Conservation (phyloP, 2,797 vertebrate species). For the Bradypodion ventrale region DNA sequence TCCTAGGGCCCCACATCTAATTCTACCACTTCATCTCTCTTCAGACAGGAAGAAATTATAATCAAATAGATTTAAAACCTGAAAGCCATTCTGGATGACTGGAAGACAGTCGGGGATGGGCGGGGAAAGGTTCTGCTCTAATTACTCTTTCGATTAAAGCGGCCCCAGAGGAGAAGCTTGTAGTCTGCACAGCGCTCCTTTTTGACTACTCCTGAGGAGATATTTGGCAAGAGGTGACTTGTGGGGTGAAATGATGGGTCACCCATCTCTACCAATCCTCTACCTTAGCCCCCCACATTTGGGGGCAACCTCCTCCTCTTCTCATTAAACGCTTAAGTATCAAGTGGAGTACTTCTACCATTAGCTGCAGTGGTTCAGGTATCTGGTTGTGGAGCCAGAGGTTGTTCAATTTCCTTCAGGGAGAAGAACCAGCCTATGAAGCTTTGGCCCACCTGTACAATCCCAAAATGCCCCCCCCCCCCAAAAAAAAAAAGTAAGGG, state of each 20-base stretch:
- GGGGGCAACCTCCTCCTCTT: too few species aligned
- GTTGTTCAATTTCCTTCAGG: too few species aligned
- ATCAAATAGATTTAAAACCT: conserved; percentile 50
- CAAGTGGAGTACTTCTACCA: neutral
- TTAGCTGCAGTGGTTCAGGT: too few species aligned
- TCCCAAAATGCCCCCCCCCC: too few species aligned
- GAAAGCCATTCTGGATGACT: conserved; percentile 35
- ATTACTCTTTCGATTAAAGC: conserved; percentile 21
- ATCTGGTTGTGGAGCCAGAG: too few species aligned
- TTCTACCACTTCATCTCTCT: neutral
- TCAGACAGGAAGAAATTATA: conserved; percentile 42
- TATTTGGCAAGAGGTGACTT: too few species aligned
- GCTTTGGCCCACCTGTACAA: too few species aligned
- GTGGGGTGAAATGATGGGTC: neutral
- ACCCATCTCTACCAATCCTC: neutral
- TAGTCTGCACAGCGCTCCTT: conserved; percentile 5
- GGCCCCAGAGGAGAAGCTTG: conserved; percentile 30
- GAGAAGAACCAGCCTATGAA: too few species aligned
- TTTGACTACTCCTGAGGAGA: too few species aligned
- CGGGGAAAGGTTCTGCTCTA: neutral
- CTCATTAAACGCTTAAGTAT: too few species aligned
- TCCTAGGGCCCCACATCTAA: conserved; percentile 32
- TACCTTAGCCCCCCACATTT: too few species aligned
- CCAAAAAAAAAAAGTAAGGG: too few species aligned
- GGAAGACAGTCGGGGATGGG: neutral